Conservation (phyloP, 2,113 vertebrate species). For the Phrynosoma platyrhinos region DNA sequence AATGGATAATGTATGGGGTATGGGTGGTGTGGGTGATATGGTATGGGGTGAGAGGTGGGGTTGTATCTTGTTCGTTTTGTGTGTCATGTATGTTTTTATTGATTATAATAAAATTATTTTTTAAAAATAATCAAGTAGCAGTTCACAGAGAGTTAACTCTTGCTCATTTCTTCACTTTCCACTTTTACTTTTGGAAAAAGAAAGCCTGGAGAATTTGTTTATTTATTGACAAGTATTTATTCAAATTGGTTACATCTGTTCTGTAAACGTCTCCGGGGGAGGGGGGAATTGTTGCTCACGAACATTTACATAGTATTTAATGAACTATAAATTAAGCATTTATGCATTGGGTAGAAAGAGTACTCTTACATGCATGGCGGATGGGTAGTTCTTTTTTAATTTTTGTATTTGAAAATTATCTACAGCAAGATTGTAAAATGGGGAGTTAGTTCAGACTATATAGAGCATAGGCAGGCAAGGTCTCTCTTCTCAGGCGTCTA, state of each 20-base stretch:
- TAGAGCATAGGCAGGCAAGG: too few relatives aligned
- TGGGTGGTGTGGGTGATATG: too few relatives aligned
- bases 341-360: constrained; percentile 58
- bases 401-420: background rate
- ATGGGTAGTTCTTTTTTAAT: constrained; percentile 7
- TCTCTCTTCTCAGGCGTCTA: background rate
- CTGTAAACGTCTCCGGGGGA: constrained; percentile 29
- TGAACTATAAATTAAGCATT: constrained; percentile 68
- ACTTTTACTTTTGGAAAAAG: background rate
- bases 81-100: too few relatives aligned
- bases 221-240: constrained; percentile 65
- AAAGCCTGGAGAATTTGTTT: constrained; percentile 34
- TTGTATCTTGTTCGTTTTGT: too few relatives aligned
- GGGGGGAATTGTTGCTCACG: constrained; percentile 6
- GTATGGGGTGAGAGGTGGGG: too few relatives aligned
- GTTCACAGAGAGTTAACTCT: constrained; percentile 44
- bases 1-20: too few relatives aligned
- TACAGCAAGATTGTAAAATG: background rate
- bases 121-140: constrained; percentile 18
- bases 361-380: constrained; percentile 41
- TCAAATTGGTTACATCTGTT: constrained; percentile 70
- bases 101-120: too few relatives aligned
- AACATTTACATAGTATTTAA: constrained; percentile 66
- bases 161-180: background rate
- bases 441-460: background rate